Evolutionary conservation across 2,888 invertebrate species (phyloP).

Genomic region (Trissoscelio sp.): DNA sequence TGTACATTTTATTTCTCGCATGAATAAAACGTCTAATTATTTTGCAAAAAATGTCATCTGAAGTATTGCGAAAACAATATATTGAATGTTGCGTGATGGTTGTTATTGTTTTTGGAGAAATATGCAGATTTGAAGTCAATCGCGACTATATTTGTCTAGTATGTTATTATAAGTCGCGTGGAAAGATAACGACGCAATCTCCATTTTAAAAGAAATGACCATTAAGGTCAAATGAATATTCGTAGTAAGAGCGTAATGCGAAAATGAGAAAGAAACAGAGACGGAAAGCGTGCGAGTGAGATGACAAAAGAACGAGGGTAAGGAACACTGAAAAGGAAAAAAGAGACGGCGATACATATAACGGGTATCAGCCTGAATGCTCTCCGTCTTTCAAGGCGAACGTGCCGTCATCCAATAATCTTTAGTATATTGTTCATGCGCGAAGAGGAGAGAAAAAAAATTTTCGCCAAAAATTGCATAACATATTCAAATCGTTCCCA

Average conservation of each 20-base stretch:
- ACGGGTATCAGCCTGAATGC: conserved; percentile 67
- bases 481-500: conserved; percentile 45
- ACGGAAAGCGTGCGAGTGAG: conserved; percentile 45
- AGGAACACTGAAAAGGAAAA: conserved; percentile 70
- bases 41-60: too few relatives aligned
- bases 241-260: conserved; percentile 65
- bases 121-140: too few relatives aligned
- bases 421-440: conserved; percentile 60
- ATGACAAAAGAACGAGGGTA: conserved; percentile 39
- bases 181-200: conserved; percentile 66
- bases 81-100: too few relatives aligned
- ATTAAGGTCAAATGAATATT: conserved; percentile 69
- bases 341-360: conserved; percentile 55
- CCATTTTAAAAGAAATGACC: conserved; percentile 67
- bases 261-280: conserved; percentile 57
- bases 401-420: conserved; percentile 74
- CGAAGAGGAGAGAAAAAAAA: conserved; percentile 22
- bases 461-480: conserved; percentile 60
- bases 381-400: conserved; percentile 76
- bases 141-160: too few relatives aligned
- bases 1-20: conserved; percentile 66
- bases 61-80: too few relatives aligned
- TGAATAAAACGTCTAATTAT: conserved; percentile 23
- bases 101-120: too few relatives aligned
- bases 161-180: conserved; percentile 47